Base-by-base conservation (phyloP, 2,888 invertebrate species). In the Tenthredo notha region DNA sequence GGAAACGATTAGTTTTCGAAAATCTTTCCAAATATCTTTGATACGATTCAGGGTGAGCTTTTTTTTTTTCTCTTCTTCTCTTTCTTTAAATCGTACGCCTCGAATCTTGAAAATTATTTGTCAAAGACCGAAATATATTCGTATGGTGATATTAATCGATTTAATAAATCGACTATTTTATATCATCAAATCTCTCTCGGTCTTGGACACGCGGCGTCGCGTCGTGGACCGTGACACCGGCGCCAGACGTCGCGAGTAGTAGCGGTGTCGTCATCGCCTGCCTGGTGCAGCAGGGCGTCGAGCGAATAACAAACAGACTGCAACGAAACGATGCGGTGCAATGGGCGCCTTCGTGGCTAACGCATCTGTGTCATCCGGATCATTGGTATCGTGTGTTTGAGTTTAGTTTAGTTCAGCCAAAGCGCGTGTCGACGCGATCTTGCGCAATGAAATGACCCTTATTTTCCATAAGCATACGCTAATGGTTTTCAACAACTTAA, bases 311-410 rank as follows among this genome's bases (percentile, higher is more conserved):
- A 74, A 74, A 74, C 77, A 77, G 47, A 40, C 77, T 50, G 77
- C 29, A 50, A 54, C 50, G 29, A 40, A n/a, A n/a, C 43, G 74
- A 21, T 67, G 67, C 67, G 74, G n/a, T 37, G 37, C 37, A n/a
- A 72, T 40, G 37, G 37, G 72, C 33, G 33, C n/a, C 40, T 43
- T 9, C 40, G 74, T 37, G 12, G 18, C 40, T n/a, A 29, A 54
- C 54, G 29, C 77, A 77, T 77, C 47, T 77, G 77, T 47, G 77
- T 77, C 77, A 77, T 77, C 77, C 33, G 77, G 54, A 77, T 77
- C 77, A 77, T 54, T 77, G 29, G 77, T 50, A 54, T 77, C 50
- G 77, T 54, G 77, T 50, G 47, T 77, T 50, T 18, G n/a, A 15
- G 54, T 54, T 54, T 54, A 54, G 54, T 54, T 54, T 54, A 54